phyloP scores from a whole-genome alignment of 2,113 vertebrate genomes.

The Zosterops japonicus region DNA sequence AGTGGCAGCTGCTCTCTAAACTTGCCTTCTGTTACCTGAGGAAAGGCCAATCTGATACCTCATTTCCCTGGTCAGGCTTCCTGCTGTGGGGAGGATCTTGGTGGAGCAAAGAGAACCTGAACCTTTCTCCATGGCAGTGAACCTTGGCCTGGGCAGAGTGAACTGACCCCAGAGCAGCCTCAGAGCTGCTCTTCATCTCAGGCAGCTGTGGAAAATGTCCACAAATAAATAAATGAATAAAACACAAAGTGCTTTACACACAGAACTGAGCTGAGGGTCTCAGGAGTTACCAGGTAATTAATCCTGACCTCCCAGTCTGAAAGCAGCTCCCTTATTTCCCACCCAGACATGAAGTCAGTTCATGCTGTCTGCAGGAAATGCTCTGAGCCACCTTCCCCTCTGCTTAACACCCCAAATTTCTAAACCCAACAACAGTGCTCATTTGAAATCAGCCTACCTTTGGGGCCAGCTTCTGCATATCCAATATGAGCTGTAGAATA shows the following conservation, averaged over 20 bases:
- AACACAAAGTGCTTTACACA: background rate
- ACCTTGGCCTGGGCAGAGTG: background rate
- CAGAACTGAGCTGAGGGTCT: background rate
- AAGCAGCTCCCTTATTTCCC: background rate
- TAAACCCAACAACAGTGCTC: background rate
- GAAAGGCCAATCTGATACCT: background rate
- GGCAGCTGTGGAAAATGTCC: background rate
- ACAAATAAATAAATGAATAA: background rate
- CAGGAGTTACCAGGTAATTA: background rate
- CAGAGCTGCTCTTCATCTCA: background rate
- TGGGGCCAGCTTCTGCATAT: background rate
- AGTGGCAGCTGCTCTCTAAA: background rate
- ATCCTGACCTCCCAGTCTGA: background rate
- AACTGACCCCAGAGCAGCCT: background rate
- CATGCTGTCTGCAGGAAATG: rapidly evolving
- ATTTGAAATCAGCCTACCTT: background rate
- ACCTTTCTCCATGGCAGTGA: background rate
- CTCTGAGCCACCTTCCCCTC: rapidly evolving
- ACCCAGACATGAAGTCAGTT: background rate
- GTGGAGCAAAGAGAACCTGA: background rate
- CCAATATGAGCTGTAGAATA: background rate
- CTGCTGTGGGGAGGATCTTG: rapidly evolving
- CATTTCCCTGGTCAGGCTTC: background rate
- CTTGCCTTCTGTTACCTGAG: background rate
- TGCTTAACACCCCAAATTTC: background rate